These are phyloP conservation scores for Drosophila parabipectinata DNA, from an alignment of 1,140 invertebrate species.

Conservation along the genomic window DNA sequence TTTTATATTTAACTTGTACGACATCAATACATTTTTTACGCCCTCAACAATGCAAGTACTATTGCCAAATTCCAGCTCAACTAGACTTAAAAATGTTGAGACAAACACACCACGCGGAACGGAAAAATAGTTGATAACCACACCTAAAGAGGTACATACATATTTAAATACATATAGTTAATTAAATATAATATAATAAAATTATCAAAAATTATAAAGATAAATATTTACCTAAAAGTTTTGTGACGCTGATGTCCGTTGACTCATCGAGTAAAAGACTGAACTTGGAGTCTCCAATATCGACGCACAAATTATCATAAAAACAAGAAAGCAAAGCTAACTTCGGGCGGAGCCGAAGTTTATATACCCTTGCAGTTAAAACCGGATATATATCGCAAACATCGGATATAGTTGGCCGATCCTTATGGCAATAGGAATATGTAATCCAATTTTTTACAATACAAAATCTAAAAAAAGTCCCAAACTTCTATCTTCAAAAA, in stretches of 20 bases:
- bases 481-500: too few species aligned
- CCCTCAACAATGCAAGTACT: neutral
- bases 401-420: too few species aligned
- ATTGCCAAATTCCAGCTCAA: neutral
- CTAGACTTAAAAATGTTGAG: slow-evolving; percentile 11
- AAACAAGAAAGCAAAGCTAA: too few species aligned
- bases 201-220: neutral
- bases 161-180: neutral
- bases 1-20: too few species aligned
- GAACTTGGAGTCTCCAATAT: slow-evolving; percentile 7
- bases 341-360: too few species aligned
- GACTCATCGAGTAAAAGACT: slow-evolving; percentile 1
- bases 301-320: neutral
- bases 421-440: too few species aligned
- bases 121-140: slow-evolving; percentile 18
- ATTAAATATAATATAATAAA: slow-evolving; percentile 1
- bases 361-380: too few species aligned
- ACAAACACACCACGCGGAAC: slow-evolving; percentile 5
- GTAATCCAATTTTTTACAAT: too few species aligned
- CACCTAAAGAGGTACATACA: slow-evolving; percentile 4
- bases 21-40: too few species aligned
- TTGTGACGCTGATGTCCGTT: neutral
- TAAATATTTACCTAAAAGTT: slow-evolving; percentile 11
- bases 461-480: too few species aligned
- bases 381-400: too few species aligned